A percentile compares a stretch with the other conserved stretches of the same genome.
These are phyloP conservation scores for Arge pagana DNA, from an alignment of 2,888 invertebrate species.

Conservation along the genomic window DNA sequence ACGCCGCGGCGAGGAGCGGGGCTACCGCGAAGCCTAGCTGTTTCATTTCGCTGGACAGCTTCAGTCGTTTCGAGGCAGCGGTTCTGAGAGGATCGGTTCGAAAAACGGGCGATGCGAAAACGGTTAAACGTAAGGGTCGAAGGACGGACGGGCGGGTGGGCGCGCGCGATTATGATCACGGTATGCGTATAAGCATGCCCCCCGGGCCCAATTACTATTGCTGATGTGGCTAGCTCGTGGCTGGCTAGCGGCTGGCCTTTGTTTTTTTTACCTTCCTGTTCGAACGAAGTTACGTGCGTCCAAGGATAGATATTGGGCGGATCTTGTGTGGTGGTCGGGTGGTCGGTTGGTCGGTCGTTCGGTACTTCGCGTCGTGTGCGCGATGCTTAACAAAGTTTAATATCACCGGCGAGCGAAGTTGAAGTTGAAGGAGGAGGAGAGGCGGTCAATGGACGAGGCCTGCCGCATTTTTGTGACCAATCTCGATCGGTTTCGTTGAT, in stretches of 20 bases:
- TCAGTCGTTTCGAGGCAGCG: constrained; percentile 37
- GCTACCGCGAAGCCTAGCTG: not conserved
- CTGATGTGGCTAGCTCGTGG: constrained; percentile 11
- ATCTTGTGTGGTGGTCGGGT: too few relatives aligned
- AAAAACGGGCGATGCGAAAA: constrained; percentile 16
- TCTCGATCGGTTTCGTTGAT: too few relatives aligned
- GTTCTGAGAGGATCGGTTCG: constrained; percentile 21
- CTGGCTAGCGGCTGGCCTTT: too few relatives aligned
- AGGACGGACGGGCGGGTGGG: constrained; percentile 16
- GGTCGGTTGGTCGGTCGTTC: too few relatives aligned
- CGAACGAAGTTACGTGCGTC: constrained; percentile 1
- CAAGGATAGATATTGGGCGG: not conserved
- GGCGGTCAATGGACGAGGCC: too few relatives aligned
- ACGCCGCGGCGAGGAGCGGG: not conserved
- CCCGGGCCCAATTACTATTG: constrained; percentile 11
- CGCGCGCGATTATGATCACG: constrained; percentile 11
- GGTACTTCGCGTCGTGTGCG: too few relatives aligned
- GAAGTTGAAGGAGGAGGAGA: too few relatives aligned
- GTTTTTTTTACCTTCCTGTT: not conserved
- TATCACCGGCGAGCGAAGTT: too few relatives aligned
- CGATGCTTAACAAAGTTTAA: too few relatives aligned
- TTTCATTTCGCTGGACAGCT: not conserved
- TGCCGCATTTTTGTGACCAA: too few relatives aligned
- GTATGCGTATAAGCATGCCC: constrained; percentile 18
- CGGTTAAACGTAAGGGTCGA: constrained; percentile 11